Evolutionary conservation across 2,113 vertebrate species (phyloP).

Genomic region (Amphilophus citrinellus): DNA sequence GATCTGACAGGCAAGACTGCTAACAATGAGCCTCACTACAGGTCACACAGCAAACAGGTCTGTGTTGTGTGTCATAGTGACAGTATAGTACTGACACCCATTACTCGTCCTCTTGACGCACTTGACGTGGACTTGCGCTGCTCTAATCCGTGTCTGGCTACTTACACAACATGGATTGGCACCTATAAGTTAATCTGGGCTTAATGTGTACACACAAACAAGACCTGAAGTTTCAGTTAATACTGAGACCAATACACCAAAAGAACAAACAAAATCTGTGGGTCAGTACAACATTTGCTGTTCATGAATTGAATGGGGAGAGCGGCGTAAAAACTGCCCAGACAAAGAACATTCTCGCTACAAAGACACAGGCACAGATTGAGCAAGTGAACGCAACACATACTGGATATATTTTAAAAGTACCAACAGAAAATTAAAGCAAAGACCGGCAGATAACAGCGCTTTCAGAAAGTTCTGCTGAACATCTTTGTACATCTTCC

Average conservation of each 20-base stretch:
- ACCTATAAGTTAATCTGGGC: neutral
- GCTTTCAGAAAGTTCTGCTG: neutral
- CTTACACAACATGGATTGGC: conserved; percentile 1
- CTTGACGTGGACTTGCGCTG: neutral
- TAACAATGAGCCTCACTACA: neutral
- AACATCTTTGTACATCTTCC: neutral
- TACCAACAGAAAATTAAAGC: neutral
- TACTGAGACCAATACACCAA: neutral
- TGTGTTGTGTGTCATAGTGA: neutral
- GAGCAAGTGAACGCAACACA: conserved; percentile 3
- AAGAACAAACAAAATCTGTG: neutral
- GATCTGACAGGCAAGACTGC: neutral
- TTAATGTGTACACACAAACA: neutral
- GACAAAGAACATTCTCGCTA: neutral
- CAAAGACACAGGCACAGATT: neutral
- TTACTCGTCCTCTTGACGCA: neutral
- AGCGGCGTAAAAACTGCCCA: neutral
- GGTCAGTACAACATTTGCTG: neutral
- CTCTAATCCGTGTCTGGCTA: conserved; percentile 31
- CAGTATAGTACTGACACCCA: neutral
- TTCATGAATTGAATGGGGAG: neutral
- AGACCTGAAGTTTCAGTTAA: conserved; percentile 7
- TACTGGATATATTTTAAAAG: neutral
- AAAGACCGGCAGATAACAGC: neutral
- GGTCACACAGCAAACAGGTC: neutral